Conservation (phyloP, 2,113 vertebrate genomes). For the Apteryx mantelli region DNA sequence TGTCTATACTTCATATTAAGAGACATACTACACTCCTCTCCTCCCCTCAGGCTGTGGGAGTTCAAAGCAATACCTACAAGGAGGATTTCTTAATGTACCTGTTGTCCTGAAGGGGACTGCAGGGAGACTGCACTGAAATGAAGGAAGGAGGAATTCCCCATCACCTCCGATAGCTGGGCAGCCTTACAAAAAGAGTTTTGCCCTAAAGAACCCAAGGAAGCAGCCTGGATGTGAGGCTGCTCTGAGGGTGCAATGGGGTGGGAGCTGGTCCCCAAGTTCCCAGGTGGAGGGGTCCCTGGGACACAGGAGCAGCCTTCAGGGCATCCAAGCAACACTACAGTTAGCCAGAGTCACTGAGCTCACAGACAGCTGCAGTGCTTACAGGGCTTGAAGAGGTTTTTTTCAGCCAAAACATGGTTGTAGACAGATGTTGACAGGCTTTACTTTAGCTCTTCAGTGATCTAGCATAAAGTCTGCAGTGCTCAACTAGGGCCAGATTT, state of each 20-base stretch:
- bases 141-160: not conserved
- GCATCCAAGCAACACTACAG: not conserved
- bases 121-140: not conserved
- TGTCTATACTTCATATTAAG: not conserved
- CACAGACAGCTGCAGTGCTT: not conserved
- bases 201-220: not conserved
- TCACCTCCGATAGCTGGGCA: not conserved
- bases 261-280: too few species aligned
- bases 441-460: not conserved
- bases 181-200: not conserved
- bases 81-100: not conserved
- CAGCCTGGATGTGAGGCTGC: not conserved
- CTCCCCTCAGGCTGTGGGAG: not conserved
- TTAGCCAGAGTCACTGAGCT: too few species aligned
- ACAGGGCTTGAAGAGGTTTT: not conserved
- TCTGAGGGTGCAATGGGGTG: not conserved
- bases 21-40: accelerated
- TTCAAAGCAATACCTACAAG: not conserved
- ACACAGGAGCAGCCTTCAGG: not conserved
- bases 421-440: not conserved
- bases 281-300: not conserved
- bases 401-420: not conserved
- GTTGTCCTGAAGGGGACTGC: not conserved
- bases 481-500: not conserved
- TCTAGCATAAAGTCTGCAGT: not conserved